These are phyloP conservation scores for Megaleporinus macrocephalus DNA, from an alignment of 2,113 vertebrate species.

Conservation along the genomic window DNA sequence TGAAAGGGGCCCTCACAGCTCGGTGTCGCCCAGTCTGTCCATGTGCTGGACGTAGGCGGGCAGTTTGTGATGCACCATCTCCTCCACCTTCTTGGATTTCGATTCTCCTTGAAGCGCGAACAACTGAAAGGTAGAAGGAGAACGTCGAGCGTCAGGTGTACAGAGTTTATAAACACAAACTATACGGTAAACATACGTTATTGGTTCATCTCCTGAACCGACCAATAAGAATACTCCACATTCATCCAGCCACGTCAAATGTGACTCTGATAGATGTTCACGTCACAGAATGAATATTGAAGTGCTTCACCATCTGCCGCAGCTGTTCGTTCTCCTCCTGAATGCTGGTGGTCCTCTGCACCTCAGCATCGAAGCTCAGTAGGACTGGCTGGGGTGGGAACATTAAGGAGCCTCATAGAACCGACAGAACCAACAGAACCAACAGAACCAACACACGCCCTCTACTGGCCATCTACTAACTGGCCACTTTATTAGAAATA, in stretches of 20 bases:
- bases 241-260: too few species aligned
- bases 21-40: conserved; percentile 95
- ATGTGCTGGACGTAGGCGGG: conserved; percentile 93
- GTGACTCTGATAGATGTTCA: too few species aligned
- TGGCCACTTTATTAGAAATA: background rate
- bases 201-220: too few species aligned
- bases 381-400: conserved; percentile 89
- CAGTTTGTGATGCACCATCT: conserved; percentile 86
- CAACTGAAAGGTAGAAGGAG: conserved; percentile 72
- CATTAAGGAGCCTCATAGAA: conserved; percentile 75
- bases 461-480: background rate
- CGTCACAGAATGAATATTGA: too few species aligned
- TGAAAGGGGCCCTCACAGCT: conserved; percentile 84
- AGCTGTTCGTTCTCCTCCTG: conserved; percentile 92
- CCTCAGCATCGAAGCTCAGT: conserved; percentile 92
- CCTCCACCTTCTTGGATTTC: conserved; percentile 77
- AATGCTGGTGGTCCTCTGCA: conserved; percentile 82
- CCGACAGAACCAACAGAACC: too few species aligned
- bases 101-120: conserved; percentile 90
- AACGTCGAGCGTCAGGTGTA: background rate
- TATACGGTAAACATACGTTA: too few species aligned
- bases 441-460: too few species aligned
- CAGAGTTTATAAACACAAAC: too few species aligned
- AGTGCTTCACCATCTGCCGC: conserved; percentile 85
- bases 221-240: too few species aligned